Conservation (phyloP, 2,888 invertebrate genomes). For the Neoitamus cyanurus region DNA sequence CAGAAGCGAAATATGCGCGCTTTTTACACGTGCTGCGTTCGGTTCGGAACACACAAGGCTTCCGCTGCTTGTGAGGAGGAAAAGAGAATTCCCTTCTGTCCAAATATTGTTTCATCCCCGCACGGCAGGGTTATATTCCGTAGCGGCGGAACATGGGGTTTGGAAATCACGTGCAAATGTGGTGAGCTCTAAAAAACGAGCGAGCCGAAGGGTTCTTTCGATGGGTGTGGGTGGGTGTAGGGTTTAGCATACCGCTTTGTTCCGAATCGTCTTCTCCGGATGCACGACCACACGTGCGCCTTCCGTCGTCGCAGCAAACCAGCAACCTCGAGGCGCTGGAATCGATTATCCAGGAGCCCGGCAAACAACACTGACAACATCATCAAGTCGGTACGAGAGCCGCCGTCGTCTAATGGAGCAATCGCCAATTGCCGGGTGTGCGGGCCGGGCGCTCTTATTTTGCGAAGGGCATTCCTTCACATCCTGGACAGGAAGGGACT, state of each 20-base stretch:
- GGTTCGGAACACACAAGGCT: neutral
- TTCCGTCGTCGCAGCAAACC: neutral
- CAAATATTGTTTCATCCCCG: neutral
- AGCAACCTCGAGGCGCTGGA: neutral
- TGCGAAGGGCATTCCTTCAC: neutral
- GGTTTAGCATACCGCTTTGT: neutral
- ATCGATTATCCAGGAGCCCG: constrained; percentile 14
- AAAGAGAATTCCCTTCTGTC: neutral
- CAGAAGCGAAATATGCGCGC: constrained; percentile 19
- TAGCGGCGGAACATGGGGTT: neutral
- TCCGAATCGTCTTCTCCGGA: neutral
- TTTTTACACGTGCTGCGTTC: constrained; percentile 24
- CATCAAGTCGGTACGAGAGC: neutral
- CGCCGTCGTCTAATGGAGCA: neutral
- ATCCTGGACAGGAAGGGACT: neutral
- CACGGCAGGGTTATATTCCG: neutral
- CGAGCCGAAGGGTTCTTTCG: neutral
- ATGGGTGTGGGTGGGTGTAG: neutral
- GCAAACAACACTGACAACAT: neutral
- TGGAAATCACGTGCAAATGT: constrained; percentile 35
- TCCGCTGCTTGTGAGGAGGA: neutral
- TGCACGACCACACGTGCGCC: neutral
- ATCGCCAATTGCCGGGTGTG: neutral
- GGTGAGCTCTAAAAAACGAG: neutral
- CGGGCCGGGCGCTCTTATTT: neutral